phyloP scores from a whole-genome alignment of 1,140 invertebrate genomes.

The Atta cephalotes region DNA sequence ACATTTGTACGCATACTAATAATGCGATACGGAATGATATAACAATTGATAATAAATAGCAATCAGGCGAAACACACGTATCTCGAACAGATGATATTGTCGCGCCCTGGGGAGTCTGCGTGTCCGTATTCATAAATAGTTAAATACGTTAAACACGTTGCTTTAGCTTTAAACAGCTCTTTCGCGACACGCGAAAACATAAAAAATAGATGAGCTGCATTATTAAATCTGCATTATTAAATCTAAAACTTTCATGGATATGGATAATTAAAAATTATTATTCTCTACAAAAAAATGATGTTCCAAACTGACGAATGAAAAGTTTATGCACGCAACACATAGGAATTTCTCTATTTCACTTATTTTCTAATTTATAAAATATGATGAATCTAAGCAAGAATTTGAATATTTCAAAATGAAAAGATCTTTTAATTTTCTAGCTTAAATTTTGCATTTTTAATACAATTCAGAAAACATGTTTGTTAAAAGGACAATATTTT shows the following conservation, averaged over 20 bases:
- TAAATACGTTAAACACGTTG: slow-evolving; percentile 15
- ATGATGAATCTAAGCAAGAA: neutral
- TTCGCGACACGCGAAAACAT: neutral
- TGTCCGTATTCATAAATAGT: slow-evolving; percentile 25
- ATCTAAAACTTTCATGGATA: neutral
- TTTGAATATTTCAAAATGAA: neutral
- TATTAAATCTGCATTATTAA: slow-evolving; percentile 19
- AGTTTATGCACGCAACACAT: neutral
- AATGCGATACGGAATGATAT: slow-evolving; percentile 1
- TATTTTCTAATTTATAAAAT: slow-evolving; percentile 3
- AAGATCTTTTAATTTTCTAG: neutral
- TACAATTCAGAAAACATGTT: neutral
- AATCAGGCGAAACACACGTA: slow-evolving; percentile 30
- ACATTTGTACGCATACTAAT: slow-evolving; percentile 56
- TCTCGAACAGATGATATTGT: slow-evolving; percentile 43
- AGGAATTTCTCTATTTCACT: neutral
- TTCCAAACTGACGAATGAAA: neutral
- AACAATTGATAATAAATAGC: slow-evolving; percentile 58
- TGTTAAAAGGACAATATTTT: neutral
- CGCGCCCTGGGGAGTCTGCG: neutral
- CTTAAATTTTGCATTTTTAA: neutral
- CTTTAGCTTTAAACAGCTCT: slow-evolving; percentile 1
- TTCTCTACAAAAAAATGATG: neutral
- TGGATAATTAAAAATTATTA: slow-evolving; percentile 39
- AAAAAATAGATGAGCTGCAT: slow-evolving; percentile 15